These are phyloP conservation scores for Oligia latruncula DNA, from an alignment of 2,888 invertebrate genomes.

Conservation along the genomic window DNA sequence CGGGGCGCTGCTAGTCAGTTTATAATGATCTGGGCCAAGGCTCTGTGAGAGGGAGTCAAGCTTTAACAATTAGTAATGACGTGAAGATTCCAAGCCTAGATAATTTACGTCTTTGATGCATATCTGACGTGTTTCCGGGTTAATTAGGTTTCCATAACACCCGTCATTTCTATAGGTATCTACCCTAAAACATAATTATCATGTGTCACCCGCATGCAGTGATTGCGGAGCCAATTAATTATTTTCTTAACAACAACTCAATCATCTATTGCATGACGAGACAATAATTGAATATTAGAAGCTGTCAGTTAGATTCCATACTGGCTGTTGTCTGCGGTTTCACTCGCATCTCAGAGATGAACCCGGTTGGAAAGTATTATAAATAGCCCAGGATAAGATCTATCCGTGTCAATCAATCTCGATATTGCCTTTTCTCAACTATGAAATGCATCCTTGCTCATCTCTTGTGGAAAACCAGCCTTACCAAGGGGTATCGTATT, in stretches of 20 bases:
- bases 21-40: not conserved
- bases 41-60: not conserved
- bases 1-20: too few relatives aligned
- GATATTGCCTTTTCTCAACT: too few relatives aligned
- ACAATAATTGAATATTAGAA: conserved; percentile 16
- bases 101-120: not conserved
- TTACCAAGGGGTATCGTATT: too few relatives aligned
- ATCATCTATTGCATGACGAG: conserved; percentile 1
- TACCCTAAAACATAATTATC: conserved; percentile 19
- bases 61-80: too few relatives aligned
- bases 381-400: not conserved
- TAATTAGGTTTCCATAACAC: conserved; percentile 18
- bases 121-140: not conserved
- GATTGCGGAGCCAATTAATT: conserved; percentile 26
- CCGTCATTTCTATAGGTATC: not conserved
- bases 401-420: not conserved
- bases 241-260: conserved; percentile 17
- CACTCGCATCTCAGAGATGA: not conserved
- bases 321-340: not conserved
- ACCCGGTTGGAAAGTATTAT: too few relatives aligned
- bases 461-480: too few relatives aligned
- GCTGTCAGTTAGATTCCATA: not conserved
- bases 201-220: conserved; percentile 8
- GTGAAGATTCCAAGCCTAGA: not conserved
- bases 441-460: too few relatives aligned